Percentiles rank a stretch among this genome's conserved stretches.
These are phyloP conservation scores for Gephyroberyx darwinii DNA, from an alignment of 2,797 vertebrate genomes.

Conservation along the genomic window DNA sequence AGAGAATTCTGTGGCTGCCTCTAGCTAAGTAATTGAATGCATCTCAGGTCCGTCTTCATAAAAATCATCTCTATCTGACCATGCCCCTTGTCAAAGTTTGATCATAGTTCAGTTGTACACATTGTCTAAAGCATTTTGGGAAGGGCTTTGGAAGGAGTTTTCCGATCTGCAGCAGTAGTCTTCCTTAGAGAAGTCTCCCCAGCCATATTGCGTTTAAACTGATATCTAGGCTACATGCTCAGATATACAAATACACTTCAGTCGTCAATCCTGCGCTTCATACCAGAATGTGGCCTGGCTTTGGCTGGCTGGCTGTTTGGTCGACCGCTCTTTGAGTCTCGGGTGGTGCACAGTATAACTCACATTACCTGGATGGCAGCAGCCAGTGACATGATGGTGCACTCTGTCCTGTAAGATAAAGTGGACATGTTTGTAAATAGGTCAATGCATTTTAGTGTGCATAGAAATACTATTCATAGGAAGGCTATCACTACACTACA, in stretches of 20 bases:
- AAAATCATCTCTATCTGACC: slow-evolving; percentile 19
- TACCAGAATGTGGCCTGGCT: slow-evolving; percentile 49
- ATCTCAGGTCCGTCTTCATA: slow-evolving; percentile 56
- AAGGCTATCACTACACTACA: slow-evolving; percentile 37
- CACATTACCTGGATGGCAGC: slow-evolving; percentile 87
- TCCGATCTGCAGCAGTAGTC: slow-evolving; percentile 68
- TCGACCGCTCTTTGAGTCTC: slow-evolving; percentile 51
- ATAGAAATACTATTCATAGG: slow-evolving; percentile 14
- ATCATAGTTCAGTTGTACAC: slow-evolving; percentile 27
- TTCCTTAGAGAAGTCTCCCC: slow-evolving; percentile 35
- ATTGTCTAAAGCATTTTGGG: slow-evolving; percentile 54
- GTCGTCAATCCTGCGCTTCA: slow-evolving; percentile 50
- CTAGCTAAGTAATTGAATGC: slow-evolving; percentile 18
- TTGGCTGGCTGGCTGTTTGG: slow-evolving; percentile 46
- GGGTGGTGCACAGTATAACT: slow-evolving; percentile 56
- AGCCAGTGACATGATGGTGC: slow-evolving; percentile 85
- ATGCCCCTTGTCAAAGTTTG: slow-evolving; percentile 23
- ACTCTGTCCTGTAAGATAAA: slow-evolving; percentile 86
- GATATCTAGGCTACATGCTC: slow-evolving; percentile 72
- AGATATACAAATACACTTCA: slow-evolving; percentile 60
- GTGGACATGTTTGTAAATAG: slow-evolving; percentile 66
- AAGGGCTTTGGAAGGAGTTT: slow-evolving; percentile 72
- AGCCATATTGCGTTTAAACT: slow-evolving; percentile 61
- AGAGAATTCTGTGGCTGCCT: slow-evolving; percentile 18
- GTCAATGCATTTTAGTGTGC: not conserved